Conservation (phyloP, 2,888 invertebrate species). For the Ophonus ardosiacus region DNA sequence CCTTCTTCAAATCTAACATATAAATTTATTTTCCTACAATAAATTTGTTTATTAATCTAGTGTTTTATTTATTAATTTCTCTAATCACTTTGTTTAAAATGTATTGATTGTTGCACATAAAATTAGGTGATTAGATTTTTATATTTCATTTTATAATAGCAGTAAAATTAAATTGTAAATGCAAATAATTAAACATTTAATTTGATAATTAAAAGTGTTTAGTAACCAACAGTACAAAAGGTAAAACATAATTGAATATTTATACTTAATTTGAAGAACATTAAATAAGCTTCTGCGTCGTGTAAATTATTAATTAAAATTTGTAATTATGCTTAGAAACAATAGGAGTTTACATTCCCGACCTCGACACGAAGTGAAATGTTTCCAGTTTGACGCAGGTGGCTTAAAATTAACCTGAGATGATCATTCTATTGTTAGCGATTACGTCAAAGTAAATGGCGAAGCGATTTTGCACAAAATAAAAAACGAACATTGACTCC, state of each 20-base stretch:
- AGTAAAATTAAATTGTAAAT: neutral
- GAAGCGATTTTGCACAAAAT: slow-evolving; percentile 9
- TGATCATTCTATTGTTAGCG: slow-evolving; percentile 27
- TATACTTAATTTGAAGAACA: neutral
- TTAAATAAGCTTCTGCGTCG: neutral
- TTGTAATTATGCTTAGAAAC: slow-evolving; percentile 9
- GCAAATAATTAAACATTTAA: neutral
- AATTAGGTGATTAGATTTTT: neutral
- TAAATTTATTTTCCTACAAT: no score
- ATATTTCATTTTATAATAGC: neutral
- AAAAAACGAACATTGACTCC: slow-evolving; percentile 19
- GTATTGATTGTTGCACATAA: no score
- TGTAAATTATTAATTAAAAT: slow-evolving; percentile 17
- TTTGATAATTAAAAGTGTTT: neutral
- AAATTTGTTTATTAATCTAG: no score
- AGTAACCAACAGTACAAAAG: neutral
- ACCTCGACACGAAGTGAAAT: slow-evolving; percentile 18
- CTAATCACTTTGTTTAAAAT: no score
- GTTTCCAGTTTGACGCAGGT: slow-evolving; percentile 32
- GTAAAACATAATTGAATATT: neutral
- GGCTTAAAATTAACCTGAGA: slow-evolving; percentile 15
- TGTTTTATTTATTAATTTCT: no score
- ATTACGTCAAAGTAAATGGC: slow-evolving; percentile 41
- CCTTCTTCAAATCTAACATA: no score
- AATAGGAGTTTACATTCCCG: slow-evolving; percentile 10